These are phyloP conservation scores for Ceramica pisi DNA, from an alignment of 2,888 invertebrate genomes.

Conservation along the genomic window DNA sequence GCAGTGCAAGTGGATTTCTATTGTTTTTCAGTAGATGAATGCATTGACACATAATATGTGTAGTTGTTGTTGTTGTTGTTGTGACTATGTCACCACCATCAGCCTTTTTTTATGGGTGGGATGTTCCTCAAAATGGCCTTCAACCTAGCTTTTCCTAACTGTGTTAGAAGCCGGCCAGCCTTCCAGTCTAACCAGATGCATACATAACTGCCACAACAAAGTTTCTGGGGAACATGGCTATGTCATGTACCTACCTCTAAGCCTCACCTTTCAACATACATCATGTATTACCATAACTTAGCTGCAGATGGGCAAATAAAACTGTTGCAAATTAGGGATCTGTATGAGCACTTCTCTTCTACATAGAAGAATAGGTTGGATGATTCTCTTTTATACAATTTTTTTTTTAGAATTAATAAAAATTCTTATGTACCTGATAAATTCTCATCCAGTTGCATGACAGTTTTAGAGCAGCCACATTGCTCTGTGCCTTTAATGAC, in stretches of 20 bases:
- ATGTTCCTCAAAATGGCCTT: too few species aligned
- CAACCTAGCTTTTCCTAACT: background rate
- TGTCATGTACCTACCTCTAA: background rate
- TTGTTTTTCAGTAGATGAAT: too few species aligned
- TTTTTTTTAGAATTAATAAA: background rate
- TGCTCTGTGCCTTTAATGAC: constrained; percentile 93
- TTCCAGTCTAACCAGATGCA: background rate
- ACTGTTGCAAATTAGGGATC: background rate
- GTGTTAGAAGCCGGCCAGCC: background rate
- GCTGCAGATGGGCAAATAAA: background rate
- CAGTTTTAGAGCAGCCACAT: constrained; percentile 94
- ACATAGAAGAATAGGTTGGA: too few species aligned
- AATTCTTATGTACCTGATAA: constrained; percentile 94
- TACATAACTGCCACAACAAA: background rate
- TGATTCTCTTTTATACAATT: background rate
- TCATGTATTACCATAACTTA: background rate
- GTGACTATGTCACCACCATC: too few species aligned
- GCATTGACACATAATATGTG: too few species aligned
- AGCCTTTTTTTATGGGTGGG: too few species aligned
- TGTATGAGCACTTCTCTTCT: background rate
- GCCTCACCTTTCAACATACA: background rate
- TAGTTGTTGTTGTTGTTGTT: too few species aligned
- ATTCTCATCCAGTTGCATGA: constrained; percentile 96
- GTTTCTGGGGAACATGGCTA: background rate
- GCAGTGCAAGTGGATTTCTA: too few species aligned